phyloP scores from a whole-genome alignment of 2,113 vertebrate species.

The Cyprinus carpio region DNA sequence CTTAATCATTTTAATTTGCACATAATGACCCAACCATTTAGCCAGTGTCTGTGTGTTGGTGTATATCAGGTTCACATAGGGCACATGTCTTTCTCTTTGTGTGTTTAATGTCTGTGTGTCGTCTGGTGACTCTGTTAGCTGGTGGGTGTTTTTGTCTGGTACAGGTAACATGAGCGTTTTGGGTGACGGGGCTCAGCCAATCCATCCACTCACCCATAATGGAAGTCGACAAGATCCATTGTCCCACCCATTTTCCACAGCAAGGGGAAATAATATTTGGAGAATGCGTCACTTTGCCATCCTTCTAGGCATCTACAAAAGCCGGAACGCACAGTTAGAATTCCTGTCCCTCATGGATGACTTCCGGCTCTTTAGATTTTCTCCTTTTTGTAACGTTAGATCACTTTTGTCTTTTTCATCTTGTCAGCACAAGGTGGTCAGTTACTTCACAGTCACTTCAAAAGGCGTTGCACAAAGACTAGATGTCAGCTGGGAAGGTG shows the following conservation, averaged over 20 bases:
- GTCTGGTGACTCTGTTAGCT: conserved; percentile 16
- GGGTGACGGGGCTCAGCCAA: conserved; percentile 60
- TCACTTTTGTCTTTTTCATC: conserved; percentile 46
- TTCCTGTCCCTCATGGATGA: conserved; percentile 43
- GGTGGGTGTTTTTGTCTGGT: conserved; percentile 28
- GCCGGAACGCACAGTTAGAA: background rate
- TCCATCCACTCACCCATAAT: conserved; percentile 62
- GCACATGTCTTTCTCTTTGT: background rate
- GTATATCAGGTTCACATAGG: background rate
- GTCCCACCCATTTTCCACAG: conserved; percentile 3
- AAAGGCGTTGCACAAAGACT: conserved; percentile 59
- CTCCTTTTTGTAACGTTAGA: conserved; percentile 59
- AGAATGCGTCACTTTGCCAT: background rate
- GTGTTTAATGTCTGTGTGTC: background rate
- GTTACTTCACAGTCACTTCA: conserved; percentile 58
- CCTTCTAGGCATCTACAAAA: background rate
- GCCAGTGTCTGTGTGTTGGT: background rate
- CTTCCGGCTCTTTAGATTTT: conserved; percentile 58
- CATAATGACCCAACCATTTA: background rate
- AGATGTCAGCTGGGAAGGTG: conserved; percentile 65
- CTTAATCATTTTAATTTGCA: background rate
- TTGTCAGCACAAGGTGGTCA: conserved; percentile 41
- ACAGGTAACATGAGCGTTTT: conserved; percentile 58
- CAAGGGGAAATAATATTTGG: conserved; percentile 6
- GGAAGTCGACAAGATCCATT: conserved; percentile 26